Percentiles rank a stretch among this genome's conserved stretches.
These are phyloP conservation scores for Biston betularia DNA, from an alignment of 2,888 invertebrate species.

Conservation along the genomic window DNA sequence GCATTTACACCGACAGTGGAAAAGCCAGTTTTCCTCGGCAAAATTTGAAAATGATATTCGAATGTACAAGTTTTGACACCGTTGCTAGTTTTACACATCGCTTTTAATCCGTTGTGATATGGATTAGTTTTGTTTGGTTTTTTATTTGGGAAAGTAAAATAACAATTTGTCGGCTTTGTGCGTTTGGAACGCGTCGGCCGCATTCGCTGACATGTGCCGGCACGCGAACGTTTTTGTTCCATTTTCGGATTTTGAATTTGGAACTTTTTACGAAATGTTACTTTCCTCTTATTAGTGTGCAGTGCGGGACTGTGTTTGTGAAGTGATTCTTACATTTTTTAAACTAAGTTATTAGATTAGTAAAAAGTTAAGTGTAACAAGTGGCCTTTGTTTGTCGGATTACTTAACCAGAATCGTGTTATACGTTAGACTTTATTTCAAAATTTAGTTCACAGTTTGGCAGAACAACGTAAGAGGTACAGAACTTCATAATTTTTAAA, in stretches of 20 bases:
- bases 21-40: constrained; percentile 84
- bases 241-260: constrained; percentile 61
- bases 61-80: constrained; percentile 55
- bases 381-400: constrained; percentile 7
- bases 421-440: neutral
- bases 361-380: neutral
- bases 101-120: constrained; percentile 45
- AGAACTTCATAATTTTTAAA: no score
- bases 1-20: constrained; percentile 82
- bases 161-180: constrained; percentile 63
- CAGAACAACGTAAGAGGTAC: no score
- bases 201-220: constrained; percentile 82
- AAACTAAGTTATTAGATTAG: neutral
- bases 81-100: constrained; percentile 45
- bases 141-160: constrained; percentile 45
- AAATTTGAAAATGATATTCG: constrained; percentile 77
- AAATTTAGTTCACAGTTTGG: no score
- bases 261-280: constrained; percentile 64
- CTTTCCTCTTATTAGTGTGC: constrained; percentile 54
- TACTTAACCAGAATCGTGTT: neutral
- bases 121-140: constrained; percentile 49
- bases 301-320: constrained; percentile 35
- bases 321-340: constrained; percentile 5
- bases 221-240: constrained; percentile 83
- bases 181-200: constrained; percentile 69